Base-by-base conservation (phyloP, 1,140 invertebrate species). In the Drosophila ohnishii region DNA sequence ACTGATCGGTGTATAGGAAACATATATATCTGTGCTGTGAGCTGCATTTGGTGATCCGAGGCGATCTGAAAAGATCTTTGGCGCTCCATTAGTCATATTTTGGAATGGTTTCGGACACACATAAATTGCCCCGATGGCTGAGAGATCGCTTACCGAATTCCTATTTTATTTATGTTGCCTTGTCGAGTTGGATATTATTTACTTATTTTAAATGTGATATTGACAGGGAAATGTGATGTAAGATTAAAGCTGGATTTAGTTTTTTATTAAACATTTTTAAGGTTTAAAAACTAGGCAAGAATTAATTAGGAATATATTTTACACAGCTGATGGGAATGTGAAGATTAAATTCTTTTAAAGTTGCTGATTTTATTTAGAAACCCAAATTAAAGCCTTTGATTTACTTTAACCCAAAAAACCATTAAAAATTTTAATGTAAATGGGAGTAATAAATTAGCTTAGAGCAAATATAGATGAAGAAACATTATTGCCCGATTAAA, bases 41-140 rank as follows among this genome's bases (percentile, higher is more conserved):
- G 25, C 58, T 74, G 60, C 67, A 75, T 51, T 66, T 11, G 55
- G 19, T 42, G 47, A 51, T 65, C 47, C 42, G 40, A 53, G 39
- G 34, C 56, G 61, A 75, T 75, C 72, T 75, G 39, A 40, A 75
- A 69, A 47, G 72, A 76, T 76, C 61, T 75, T 39, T 39, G 53
- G 37, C 25, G 45, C 48, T 55, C 62, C 73, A 76, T 76, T 76
- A 76, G 73, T 76, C 72, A 76, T 67, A 67, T 76, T 55, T 55
- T 75, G 55, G 63, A 76, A 60, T 60, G 73, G 56, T n/a, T 51
- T 59, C n/a, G 55, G 71, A 64, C 51, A 55, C 39, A 44, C 32
- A 73, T 35, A 74, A 48, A 56, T 75, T 75, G 51, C 39, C 45
- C 22, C 40, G 50, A 44, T 39, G 44, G 51, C 5, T 8, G 19